Evolutionary conservation across 2,888 invertebrate species (phyloP).

Genomic region (Mythimna pallens): DNA sequence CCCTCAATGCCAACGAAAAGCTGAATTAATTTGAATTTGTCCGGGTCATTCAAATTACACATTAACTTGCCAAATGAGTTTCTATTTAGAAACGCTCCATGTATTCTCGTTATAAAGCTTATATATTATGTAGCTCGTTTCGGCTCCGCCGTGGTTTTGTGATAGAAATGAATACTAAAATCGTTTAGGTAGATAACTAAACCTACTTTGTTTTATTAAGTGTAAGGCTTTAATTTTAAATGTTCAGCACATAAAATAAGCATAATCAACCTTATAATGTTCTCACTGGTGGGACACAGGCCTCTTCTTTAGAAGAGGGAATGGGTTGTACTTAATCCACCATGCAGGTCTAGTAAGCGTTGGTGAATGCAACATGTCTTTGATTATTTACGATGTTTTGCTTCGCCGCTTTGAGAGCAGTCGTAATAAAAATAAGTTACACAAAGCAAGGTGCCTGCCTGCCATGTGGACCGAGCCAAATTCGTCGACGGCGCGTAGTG

Average conservation of each 20-base stretch:
- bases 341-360: no score
- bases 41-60: constrained; percentile 67
- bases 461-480: no score
- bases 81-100: constrained; percentile 56
- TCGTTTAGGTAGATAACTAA: constrained; percentile 16
- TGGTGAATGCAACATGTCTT: no score
- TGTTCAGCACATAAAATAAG: not conserved
- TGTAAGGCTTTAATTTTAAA: not conserved
- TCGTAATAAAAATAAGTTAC: no score
- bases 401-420: no score
- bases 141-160: constrained; percentile 27
- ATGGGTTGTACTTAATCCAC: no score
- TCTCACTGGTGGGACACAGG: no score
- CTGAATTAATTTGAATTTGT: constrained; percentile 77
- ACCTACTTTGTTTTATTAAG: constrained; percentile 20
- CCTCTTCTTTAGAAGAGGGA: no score
- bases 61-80: constrained; percentile 65
- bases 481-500: no score
- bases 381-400: no score
- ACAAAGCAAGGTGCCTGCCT: no score
- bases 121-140: constrained; percentile 41
- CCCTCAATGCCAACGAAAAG: constrained; percentile 67
- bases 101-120: constrained; percentile 46
- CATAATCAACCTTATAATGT: no score
- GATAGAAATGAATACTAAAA: constrained; percentile 27